phyloP scores from a whole-genome alignment of 2,888 invertebrate genomes.

The Synergus japonicus region DNA sequence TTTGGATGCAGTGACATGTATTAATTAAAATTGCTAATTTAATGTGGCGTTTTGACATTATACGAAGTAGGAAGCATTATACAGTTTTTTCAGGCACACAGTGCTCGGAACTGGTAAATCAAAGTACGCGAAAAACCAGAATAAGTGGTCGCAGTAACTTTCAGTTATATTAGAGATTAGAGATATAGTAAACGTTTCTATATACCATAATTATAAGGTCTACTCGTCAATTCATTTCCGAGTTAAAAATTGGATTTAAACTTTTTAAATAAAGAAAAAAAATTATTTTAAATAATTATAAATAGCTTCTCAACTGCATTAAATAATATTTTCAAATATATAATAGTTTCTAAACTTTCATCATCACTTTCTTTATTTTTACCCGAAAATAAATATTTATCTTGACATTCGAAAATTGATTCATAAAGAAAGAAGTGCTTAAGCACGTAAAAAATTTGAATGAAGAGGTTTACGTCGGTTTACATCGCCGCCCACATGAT shows the following conservation, averaged over 20 bases:
- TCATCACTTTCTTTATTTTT: too few species aligned
- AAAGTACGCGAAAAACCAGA: conserved; percentile 34
- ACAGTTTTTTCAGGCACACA: conserved; percentile 44
- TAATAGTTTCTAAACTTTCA: too few species aligned
- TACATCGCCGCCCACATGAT: neutral
- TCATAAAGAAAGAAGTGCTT: neutral
- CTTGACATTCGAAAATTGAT: neutral
- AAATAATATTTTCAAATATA: too few species aligned
- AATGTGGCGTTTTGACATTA: conserved; percentile 45
- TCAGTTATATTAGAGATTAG: too few species aligned
- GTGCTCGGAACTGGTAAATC: conserved; percentile 51
- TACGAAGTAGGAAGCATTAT: conserved; percentile 53
- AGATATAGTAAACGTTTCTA: neutral
- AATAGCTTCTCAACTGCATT: too few species aligned
- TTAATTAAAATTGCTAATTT: neutral
- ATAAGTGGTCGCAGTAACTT: neutral
- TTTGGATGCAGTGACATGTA: neutral
- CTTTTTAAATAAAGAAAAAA: too few species aligned
- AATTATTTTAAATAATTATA: too few species aligned
- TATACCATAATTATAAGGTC: neutral
- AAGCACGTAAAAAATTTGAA: neutral
- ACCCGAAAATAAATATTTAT: neutral
- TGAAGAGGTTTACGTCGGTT: neutral
- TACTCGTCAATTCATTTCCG: neutral
- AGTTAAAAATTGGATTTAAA: neutral